Base-by-base conservation (phyloP, 1,140 invertebrate species). In the Trichonephila clavipes region DNA sequence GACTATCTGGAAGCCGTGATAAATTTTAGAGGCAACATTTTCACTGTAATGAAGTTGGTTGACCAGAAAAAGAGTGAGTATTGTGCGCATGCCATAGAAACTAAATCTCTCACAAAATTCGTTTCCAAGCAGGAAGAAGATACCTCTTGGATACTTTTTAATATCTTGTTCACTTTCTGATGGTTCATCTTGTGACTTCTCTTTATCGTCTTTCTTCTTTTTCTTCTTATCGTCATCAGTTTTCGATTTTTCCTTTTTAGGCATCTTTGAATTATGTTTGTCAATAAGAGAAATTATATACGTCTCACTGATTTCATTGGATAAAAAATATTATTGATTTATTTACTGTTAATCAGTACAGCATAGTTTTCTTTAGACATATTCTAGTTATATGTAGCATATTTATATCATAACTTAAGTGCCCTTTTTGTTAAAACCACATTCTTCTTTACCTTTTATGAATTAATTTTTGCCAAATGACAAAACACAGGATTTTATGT, bases 51-150 rank as follows among this genome's bases (percentile, higher is more conserved):
- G 94, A 10, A 98, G 96, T 77, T 97, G 96, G 44, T 97, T 96
- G 4, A 96, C 96, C 8, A 99, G 96, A 96, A 98, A 99, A 1
- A 99, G 95, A 1, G 97, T 97, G 66, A 99, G 96, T 93, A 99
- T 97, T 21, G 87, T 44, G 18, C 64, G 87, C 19, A 89, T 19
- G 14, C 99, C 99, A 97, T 99, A 99, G 96, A 97, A 99, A 62
- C 97, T 98, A 96, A 99, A 99, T 95, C 98, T 97, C 96, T 99
- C 99, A 96, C 99, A 99, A 95, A 99, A 99, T 96, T 99, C 99
- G 97, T 98, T 99, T 95, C 97, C 97, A 93, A 99, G 96, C 95
- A 99, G 99, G 95, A 99, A 99, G 95, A 98, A 98, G 21, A 99
- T 97, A 5, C 98, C 97, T 69, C 10, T 69, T 69, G 66, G 66